Conservation (phyloP, 2,888 invertebrate species). For the Tetranychus piercei region DNA sequence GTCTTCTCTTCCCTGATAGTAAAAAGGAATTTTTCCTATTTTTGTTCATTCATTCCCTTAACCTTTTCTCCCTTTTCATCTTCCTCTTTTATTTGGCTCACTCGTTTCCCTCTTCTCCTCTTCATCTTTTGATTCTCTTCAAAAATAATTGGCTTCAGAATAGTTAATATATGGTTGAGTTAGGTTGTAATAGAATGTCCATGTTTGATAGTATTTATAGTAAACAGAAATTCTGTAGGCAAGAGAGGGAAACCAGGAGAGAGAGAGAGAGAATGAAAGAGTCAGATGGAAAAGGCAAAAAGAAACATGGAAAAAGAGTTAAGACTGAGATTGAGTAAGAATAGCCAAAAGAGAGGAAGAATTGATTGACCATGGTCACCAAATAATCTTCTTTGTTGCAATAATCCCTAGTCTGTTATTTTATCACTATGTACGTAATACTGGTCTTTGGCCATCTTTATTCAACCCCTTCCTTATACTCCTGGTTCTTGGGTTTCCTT, state of each 20-base stretch:
- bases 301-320: not conserved
- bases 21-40: no score
- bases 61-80: not conserved
- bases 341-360: not conserved
- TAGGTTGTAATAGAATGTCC: not conserved
- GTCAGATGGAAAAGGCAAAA: not conserved
- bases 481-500: not conserved
- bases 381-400: not conserved
- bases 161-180: not conserved
- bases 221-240: not conserved
- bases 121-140: not conserved
- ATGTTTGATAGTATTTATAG: conserved; percentile 3
- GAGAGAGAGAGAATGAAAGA: conserved; percentile 9
- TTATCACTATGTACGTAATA: not conserved
- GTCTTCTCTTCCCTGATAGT: not conserved
- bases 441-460: no score
- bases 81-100: not conserved
- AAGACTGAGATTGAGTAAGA: not conserved
- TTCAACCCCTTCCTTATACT: no score
- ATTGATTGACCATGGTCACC: conserved; percentile 2
- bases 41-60: not conserved
- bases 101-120: not conserved
- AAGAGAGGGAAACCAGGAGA: not conserved
- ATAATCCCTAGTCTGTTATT: not conserved
- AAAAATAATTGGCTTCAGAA: not conserved